Evolutionary conservation across 37 sponge, comb jelly and placozoan species (phyloP).

Genomic region (Oscarella lobularis): DNA sequence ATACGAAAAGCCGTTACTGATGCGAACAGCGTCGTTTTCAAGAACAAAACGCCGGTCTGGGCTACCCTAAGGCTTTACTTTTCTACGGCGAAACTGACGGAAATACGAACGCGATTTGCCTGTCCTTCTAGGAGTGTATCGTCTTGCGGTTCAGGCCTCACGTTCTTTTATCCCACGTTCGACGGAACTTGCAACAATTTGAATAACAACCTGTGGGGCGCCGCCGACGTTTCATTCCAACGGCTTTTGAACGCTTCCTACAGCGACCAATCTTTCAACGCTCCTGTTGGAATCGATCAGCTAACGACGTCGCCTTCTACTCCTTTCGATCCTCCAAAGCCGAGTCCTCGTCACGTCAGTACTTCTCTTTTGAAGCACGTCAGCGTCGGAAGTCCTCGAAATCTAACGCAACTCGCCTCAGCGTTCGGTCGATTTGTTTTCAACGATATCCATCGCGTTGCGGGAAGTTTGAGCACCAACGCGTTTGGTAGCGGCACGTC

Average conservation of each 20-base stretch:
- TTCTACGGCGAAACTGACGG: neutral
- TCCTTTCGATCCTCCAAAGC: neutral
- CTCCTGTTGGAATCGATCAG: neutral
- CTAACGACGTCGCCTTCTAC: neutral
- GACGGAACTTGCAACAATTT: neutral
- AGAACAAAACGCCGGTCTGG: neutral
- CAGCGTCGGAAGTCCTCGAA: neutral
- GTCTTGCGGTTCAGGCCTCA: no score
- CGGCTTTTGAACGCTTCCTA: neutral
- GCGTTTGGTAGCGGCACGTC: neutral
- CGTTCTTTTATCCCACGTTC: neutral
- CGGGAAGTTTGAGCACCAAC: neutral
- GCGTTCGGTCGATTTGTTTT: neutral
- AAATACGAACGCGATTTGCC: neutral
- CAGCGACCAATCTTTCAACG: neutral
- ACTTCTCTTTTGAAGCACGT: neutral
- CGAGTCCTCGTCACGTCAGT: neutral
- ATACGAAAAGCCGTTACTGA: neutral
- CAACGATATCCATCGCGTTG: neutral
- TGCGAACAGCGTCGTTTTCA: neutral
- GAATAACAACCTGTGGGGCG: neutral
- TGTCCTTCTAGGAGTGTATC: neutral
- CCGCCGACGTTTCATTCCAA: neutral
- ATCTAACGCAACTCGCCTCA: neutral
- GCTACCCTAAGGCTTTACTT: neutral